Conservation (phyloP, 2,113 vertebrate genomes). For the Centropus unirufus region DNA sequence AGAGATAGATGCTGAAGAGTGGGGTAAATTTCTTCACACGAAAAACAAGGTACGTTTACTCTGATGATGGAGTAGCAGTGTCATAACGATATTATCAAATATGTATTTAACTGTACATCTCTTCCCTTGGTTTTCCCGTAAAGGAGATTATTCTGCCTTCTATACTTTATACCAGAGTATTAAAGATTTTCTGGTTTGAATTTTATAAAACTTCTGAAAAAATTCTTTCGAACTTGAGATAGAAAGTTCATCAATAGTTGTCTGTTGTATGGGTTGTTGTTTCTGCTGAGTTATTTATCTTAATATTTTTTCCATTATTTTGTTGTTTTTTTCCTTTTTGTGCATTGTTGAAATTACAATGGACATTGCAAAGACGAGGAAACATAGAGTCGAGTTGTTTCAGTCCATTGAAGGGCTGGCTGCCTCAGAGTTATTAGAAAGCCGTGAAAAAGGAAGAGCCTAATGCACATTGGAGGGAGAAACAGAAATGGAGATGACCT, state of each 20-base stretch:
- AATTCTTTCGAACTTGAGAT: neutral
- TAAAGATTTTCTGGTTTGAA: neutral
- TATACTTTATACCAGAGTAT: neutral
- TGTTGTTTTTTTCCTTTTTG: neutral
- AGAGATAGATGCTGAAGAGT: slow-evolving; percentile 95
- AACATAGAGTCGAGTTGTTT: neutral
- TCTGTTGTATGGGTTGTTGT: neutral
- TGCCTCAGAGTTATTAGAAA: neutral
- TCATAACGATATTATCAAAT: neutral
- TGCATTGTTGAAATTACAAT: neutral
- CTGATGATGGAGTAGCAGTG: neutral
- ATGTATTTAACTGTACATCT: neutral
- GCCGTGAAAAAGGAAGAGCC: neutral
- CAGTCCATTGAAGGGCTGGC: neutral
- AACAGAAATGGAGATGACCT: neutral
- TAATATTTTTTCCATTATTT: neutral
- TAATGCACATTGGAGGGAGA: neutral
- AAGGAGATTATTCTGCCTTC: neutral
- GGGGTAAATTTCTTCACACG: slow-evolving; percentile 99
- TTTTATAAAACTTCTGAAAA: neutral
- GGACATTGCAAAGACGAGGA: neutral
- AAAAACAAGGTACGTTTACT: slow-evolving; percentile 91
- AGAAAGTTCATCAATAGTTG: neutral
- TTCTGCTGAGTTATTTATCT: neutral
- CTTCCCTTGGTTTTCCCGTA: neutral